Conservation (phyloP, 2,888 invertebrate species). For the Mellilla xanthometata region DNA sequence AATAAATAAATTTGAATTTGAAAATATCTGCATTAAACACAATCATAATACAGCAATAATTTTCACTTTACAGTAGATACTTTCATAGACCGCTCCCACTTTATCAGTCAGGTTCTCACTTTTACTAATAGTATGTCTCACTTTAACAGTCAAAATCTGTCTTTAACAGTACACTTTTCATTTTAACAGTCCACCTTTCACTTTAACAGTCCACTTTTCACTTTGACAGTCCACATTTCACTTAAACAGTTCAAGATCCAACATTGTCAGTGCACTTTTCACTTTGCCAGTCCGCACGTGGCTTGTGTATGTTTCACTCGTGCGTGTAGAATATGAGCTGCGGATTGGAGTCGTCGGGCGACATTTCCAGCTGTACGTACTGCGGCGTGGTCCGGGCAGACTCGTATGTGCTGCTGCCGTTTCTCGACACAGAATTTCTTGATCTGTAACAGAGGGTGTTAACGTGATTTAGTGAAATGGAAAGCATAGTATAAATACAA, state of each 20-base stretch:
- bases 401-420: slow-evolving; percentile 63
- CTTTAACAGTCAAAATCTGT: not conserved
- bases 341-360: slow-evolving; percentile 85
- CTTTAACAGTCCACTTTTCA: not conserved
- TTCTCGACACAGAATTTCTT: slow-evolving; percentile 74
- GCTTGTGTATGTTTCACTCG: slow-evolving; percentile 53
- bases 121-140: too few species aligned
- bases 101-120: too few species aligned
- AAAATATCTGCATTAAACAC: too few species aligned
- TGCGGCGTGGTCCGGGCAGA: slow-evolving; percentile 76
- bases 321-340: slow-evolving; percentile 95
- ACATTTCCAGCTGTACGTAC: slow-evolving; percentile 73
- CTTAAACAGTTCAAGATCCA: too few species aligned
- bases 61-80: not conserved
- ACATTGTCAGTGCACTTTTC: not conserved
- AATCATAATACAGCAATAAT: not conserved
- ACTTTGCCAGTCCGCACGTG: not conserved
- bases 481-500: not conserved
- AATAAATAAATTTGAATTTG: too few species aligned
- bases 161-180: too few species aligned
- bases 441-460: slow-evolving; percentile 65
- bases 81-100: not conserved
- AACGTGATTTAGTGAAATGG: not conserved
- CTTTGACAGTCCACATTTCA: not conserved
- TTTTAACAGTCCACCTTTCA: not conserved